These are phyloP conservation scores for Austrolebias charrua DNA, from an alignment of 2,797 vertebrate species.

Conservation along the genomic window DNA sequence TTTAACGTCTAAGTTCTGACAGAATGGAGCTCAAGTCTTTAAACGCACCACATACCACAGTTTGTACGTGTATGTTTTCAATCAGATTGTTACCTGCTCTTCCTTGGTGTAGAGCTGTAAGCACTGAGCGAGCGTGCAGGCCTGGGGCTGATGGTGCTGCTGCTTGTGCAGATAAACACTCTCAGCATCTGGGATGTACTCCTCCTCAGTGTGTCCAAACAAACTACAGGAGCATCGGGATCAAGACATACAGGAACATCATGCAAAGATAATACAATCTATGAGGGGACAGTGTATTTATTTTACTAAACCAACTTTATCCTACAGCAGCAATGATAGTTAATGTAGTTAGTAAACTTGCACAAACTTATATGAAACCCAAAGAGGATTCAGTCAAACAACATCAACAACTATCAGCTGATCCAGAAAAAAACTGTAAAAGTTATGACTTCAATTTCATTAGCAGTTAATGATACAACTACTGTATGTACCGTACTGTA, in stretches of 20 bases:
- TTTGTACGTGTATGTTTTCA: background rate
- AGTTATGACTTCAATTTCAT: slow-evolving; percentile 4
- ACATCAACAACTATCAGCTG: slow-evolving; percentile 1
- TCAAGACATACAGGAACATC: slow-evolving; percentile 14
- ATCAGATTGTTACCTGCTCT: slow-evolving; percentile 85
- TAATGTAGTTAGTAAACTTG: too few relatives aligned
- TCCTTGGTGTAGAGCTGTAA: slow-evolving; percentile 99
- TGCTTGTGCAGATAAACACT: slow-evolving; percentile 94
- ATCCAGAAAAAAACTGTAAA: background rate
- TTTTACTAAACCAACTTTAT: background rate
- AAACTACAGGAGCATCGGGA: slow-evolving; percentile 76
- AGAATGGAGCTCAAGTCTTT: background rate
- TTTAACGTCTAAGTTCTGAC: slow-evolving; percentile 19
- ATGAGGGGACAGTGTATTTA: background rate
- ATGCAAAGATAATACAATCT: slow-evolving; percentile 5
- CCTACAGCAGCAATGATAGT: background rate
- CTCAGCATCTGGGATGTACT: slow-evolving; percentile 96
- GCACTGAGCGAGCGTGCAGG: slow-evolving; percentile 96
- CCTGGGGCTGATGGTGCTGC: slow-evolving; percentile 95
- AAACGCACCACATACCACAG: background rate
- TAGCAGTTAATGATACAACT: slow-evolving; percentile 2
- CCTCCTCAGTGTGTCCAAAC: slow-evolving; percentile 93
- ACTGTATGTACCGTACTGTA: too few relatives aligned
- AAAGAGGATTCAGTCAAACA: background rate
- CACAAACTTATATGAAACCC: slow-evolving; percentile 1